These are phyloP conservation scores for Polypedilum pembai DNA, from an alignment of 1,140 invertebrate species.

Conservation along the genomic window DNA sequence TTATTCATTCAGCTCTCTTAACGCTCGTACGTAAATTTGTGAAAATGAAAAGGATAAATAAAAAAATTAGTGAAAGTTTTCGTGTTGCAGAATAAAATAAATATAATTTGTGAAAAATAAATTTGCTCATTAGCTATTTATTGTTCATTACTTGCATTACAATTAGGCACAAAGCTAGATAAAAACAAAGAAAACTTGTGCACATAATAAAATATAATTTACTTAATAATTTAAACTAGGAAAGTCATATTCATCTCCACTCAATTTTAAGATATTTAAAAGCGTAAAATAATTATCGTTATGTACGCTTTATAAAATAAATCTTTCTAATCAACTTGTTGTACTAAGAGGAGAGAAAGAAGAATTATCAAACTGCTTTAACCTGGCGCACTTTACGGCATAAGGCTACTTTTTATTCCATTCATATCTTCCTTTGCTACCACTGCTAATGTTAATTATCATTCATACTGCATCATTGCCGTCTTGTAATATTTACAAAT, in stretches of 20 bases:
- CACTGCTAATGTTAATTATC: conserved; percentile 17
- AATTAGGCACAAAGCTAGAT: neutral
- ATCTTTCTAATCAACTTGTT: neutral
- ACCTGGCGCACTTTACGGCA: neutral
- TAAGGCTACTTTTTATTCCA: neutral
- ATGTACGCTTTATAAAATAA: neutral
- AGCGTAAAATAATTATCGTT: conserved; percentile 1
- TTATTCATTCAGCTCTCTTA: too few species aligned
- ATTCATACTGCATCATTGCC: neutral
- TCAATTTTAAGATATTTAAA: neutral
- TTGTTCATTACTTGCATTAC: neutral
- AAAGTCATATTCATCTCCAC: conserved; percentile 17
- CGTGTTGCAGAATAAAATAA: too few species aligned
- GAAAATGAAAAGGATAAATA: too few species aligned
- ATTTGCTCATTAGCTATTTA: too few species aligned
- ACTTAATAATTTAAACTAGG: neutral
- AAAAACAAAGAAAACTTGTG: neutral
- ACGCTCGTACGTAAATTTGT: too few species aligned
- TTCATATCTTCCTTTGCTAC: neutral
- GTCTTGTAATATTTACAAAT: neutral
- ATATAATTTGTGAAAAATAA: too few species aligned
- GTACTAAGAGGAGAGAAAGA: neutral
- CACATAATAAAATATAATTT: neutral
- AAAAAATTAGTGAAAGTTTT: too few species aligned
- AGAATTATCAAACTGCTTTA: neutral